Evolutionary conservation across 2,113 vertebrate species (phyloP), one percentile per base, ranked within the genome.

Genomic region (Thunnus thynnus): DNA sequence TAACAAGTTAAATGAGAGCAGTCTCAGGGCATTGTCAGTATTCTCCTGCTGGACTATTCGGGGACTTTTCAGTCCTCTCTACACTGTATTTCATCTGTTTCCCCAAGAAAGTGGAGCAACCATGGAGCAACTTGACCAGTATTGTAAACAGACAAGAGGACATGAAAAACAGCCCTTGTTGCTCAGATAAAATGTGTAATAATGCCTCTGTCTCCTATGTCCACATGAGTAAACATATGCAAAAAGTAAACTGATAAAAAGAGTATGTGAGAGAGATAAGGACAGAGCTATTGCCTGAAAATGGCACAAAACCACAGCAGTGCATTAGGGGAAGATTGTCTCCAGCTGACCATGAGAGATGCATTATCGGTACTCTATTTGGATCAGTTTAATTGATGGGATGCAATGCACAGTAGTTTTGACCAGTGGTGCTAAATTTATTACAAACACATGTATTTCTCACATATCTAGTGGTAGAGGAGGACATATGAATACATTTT

Each of bases 341-440:
- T 72, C 67, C 63, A 80, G 46, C 57, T 87, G 67, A 75, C 55
- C 41, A 72, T 60, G 22, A 32, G 61, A 80, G 18, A 67, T 56
- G 54, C 54, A 27, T 76, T 68, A 63, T 72, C 3, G 11, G 74
- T 61, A 47, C 14, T 32, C 36, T 66, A 11, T 30, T 71, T 11
- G 61, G 57, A 71, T 58, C 0, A 8, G 30, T 67, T 74, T 16
- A 76, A 55, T 48, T 36, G 13, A 84, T 32, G 32, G 10, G 51
- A 64, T 47, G 20, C 36, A 74, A 48, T 69, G 48, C 48, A 22
- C 55, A 22, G 13, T 36, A 74, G 61, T 72, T 66, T 76, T 10
- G 12, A 51, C 0, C 2, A 51, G 54, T 20, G 16, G 16, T 48
- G 55, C 22, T 63, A 56, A 63, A 52, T 52, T 57, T 52, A 76